Conservation (phyloP, 2,113 vertebrate genomes). For the Cyphotilapia sp. region DNA sequence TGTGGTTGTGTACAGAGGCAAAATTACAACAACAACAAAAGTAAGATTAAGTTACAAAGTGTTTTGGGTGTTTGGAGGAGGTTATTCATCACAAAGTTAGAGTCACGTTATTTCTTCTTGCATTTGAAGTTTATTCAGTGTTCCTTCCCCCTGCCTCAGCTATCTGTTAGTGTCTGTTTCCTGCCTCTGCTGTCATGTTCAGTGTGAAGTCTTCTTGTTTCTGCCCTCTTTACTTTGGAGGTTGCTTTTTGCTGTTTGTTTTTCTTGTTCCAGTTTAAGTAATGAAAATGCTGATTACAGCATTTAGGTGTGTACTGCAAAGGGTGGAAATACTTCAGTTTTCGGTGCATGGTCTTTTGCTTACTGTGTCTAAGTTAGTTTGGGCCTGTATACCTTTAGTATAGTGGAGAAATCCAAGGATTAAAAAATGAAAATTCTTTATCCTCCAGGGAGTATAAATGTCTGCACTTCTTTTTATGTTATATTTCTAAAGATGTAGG, state of each 20-base stretch:
- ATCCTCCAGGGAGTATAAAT: not conserved
- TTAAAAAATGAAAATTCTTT: not conserved
- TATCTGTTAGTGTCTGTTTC: not conserved
- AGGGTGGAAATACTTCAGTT: not conserved
- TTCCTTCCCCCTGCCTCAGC: not conserved
- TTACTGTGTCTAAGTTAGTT: not conserved
- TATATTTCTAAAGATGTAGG: not conserved
- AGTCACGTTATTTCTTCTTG: not conserved
- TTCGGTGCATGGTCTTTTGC: not conserved
- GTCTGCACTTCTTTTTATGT: not conserved
- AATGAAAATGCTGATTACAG: not conserved
- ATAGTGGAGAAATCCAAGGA: not conserved
- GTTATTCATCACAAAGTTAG: not conserved
- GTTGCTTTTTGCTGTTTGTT: not conserved
- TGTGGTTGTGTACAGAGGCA: not conserved
- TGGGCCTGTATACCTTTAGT: not conserved
- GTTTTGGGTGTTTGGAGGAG: not conserved
- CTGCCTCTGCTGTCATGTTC: not conserved
- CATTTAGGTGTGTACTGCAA: not conserved
- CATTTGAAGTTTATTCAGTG: not conserved
- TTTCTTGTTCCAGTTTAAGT: not conserved
- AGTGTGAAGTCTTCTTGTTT: not conserved
- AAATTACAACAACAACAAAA: not conserved
- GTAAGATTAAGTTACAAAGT: not conserved
- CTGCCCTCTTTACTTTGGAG: rapidly evolving